Percentiles rank a stretch among this genome's conserved stretches.
Evolutionary conservation across 2,888 invertebrate genomes (phyloP).

Genomic region (Eumacrocentrus americanus): DNA sequence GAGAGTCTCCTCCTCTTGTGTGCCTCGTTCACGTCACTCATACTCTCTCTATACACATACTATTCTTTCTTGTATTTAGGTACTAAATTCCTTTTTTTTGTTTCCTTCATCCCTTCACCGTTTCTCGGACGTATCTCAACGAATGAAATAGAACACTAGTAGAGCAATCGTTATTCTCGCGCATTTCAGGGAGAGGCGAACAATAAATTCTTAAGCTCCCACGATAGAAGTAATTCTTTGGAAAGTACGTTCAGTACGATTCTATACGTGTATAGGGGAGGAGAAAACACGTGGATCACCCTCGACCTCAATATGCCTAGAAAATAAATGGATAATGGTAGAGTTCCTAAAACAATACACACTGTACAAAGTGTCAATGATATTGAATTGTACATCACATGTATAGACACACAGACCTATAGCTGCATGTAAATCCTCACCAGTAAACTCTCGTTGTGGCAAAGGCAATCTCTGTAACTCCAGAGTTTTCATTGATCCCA

Average conservation of each 20-base stretch:
- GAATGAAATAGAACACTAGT: conserved; percentile 22
- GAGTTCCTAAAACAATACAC: conserved; percentile 1
- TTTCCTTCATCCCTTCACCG: conserved; percentile 5
- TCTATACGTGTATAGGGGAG: neutral
- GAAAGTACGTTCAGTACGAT: conserved; percentile 19
- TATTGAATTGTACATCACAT: neutral
- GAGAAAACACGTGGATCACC: conserved; percentile 7
- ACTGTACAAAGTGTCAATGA: conserved; percentile 9
- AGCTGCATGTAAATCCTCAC: neutral
- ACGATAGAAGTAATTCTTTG: conserved; percentile 37
- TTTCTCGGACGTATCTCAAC: conserved; percentile 15
- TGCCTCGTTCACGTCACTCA: conserved; percentile 14
- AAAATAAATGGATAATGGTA: conserved; percentile 8
- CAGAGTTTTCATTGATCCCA: neutral
- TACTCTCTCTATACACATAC: too few relatives aligned
- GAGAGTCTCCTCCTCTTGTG: neutral
- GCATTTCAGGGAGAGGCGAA: conserved; percentile 35
- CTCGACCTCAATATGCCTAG: conserved; percentile 10
- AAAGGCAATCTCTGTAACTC: conserved; percentile 5
- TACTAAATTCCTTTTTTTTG: conserved; percentile 6
- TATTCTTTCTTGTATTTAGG: neutral
- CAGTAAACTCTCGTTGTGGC: neutral
- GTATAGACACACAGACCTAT: too few relatives aligned
- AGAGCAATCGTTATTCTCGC: conserved; percentile 32
- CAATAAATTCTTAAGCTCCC: conserved; percentile 42